Evolutionary conservation across 1,140 invertebrate genomes (phyloP), one percentile per base, ranked within the genome.

Genomic region (fruit fly (Drosophila melanogaster)): DNA sequence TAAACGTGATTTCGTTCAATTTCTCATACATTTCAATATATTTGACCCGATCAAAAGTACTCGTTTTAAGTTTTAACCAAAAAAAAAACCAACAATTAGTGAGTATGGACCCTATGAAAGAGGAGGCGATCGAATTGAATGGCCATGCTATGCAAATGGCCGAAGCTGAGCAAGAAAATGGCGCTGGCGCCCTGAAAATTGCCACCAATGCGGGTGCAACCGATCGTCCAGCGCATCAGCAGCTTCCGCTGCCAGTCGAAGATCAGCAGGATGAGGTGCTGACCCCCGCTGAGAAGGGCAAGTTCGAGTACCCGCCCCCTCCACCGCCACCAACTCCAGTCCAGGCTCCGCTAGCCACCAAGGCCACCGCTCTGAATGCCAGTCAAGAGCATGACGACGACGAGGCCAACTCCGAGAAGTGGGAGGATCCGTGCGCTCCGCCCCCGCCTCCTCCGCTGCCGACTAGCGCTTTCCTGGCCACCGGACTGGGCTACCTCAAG

Each of bases 281-380:
- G 1, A 87, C 83, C 7, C 83, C 83, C 47, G 43, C 58, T 38
- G 77, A 75, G 2, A 75, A 74, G 35, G 38, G 15, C 15, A 69
- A 50, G 22, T 90, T 80, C n/a, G 60, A 59, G 4, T 71, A 80
- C 49, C 79, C 90, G 2, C 90, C 90, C 6, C 90, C 90, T 0
- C 90, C 90, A n/a, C 90, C 90, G 15, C 90, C 90, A 1, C 77
- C 90, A 2, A 91, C 90, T 30, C 90, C 90, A 7, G 90, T 91
- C 2, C 90, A 91, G 19, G 61, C 64, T 2, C 81, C 66, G 0
- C 46, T 47, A 19, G 14, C 59, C 1, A 12, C 66, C 11, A 51
- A 54, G 22, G 17, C 60, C 17, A 41, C 47, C 33, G 19, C 35
- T 22, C 17, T 14, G 19, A 53, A 40, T 1, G 64, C 47, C 33